These are phyloP conservation scores for Melitaea athalia DNA, from an alignment of 2,888 invertebrate genomes.

Conservation along the genomic window DNA sequence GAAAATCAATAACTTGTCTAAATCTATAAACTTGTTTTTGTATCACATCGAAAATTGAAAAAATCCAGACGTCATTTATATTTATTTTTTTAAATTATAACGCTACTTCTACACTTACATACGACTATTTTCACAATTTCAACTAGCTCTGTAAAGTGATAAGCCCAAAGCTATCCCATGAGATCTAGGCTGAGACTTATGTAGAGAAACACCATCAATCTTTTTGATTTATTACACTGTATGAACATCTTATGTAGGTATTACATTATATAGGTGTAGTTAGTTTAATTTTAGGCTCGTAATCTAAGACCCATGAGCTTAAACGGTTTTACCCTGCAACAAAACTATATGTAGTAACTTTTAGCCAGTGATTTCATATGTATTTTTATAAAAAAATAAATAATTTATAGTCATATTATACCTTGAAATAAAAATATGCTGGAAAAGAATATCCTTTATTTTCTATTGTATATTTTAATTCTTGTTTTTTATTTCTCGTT, in stretches of 20 bases:
- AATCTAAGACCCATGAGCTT: conserved; percentile 37
- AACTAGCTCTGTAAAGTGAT: conserved; percentile 24
- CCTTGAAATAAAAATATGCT: background rate
- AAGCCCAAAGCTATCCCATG: conserved; percentile 39
- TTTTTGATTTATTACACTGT: conserved; percentile 43
- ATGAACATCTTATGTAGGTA: conserved; percentile 33
- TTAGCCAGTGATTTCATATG: conserved; percentile 16
- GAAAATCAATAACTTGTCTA: no score
- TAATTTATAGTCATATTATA: background rate
- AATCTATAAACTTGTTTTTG: background rate
- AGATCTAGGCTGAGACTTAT: conserved; percentile 33
- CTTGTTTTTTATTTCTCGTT: no score
- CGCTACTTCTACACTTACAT: conserved; percentile 1
- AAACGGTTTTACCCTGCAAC: conserved; percentile 30
- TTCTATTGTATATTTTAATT: background rate
- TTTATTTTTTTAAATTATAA: background rate
- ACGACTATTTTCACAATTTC: conserved; percentile 21
- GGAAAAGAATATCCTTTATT: background rate
- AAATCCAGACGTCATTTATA: background rate
- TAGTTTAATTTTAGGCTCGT: conserved; percentile 37
- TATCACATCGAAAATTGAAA: background rate
- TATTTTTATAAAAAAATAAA: conserved; percentile 10
- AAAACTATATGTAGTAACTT: conserved; percentile 17
- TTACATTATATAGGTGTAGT: conserved; percentile 30
- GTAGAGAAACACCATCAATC: conserved; percentile 41